A percentile compares a stretch with the other conserved stretches of the same genome.
Evolutionary conservation across 2,113 vertebrate genomes (phyloP).

Genomic region (Xenotilapia leptura): DNA sequence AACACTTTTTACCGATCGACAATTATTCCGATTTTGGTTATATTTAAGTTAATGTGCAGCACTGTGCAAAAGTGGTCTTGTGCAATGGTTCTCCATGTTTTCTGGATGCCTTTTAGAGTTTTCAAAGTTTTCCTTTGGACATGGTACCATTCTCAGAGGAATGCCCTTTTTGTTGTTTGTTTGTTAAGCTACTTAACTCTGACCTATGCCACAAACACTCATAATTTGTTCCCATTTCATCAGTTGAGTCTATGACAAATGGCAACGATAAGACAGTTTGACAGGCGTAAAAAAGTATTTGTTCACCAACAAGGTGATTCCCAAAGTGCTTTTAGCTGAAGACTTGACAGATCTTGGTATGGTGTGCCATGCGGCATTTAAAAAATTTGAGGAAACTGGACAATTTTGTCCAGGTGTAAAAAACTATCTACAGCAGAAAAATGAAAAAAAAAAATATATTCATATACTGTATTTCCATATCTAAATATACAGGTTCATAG

Average conservation of each 20-base stretch:
- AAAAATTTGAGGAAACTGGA: not conserved
- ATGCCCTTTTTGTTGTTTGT: not conserved
- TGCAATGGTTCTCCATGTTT: not conserved
- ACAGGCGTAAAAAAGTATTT: not conserved
- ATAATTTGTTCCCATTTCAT: not conserved
- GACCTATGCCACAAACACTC: not conserved
- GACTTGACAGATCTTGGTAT: not conserved
- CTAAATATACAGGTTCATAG: not conserved
- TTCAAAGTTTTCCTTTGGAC: not conserved
- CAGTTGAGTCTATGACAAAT: not conserved
- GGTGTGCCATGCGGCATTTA: not conserved
- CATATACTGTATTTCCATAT: not conserved
- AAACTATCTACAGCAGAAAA: not conserved
- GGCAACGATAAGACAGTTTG: not conserved
- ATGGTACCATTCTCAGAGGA: not conserved
- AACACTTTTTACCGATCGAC: not conserved
- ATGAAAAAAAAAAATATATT: not conserved
- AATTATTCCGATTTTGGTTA: not conserved
- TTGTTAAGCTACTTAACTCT: not conserved
- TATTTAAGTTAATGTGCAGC: not conserved
- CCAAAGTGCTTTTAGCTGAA: not conserved
- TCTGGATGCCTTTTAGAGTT: not conserved
- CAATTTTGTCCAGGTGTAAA: not conserved
- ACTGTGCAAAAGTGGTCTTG: not conserved
- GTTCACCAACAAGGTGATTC: not conserved